These are phyloP conservation scores for Dynastes hyllus DNA, from an alignment of 2,888 invertebrate genomes.

Conservation along the genomic window DNA sequence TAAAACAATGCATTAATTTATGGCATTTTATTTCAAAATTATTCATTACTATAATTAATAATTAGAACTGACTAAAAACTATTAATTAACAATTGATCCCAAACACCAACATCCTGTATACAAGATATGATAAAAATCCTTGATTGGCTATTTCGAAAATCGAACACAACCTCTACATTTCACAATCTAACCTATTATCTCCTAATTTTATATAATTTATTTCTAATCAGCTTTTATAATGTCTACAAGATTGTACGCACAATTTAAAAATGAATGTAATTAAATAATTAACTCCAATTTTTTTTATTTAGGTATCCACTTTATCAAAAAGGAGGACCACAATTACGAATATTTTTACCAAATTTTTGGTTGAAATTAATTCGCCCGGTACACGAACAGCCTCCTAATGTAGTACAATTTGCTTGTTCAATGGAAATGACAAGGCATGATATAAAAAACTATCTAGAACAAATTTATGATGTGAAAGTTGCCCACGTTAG, in stretches of 20 bases:
- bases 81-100: no score
- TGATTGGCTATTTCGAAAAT: no score
- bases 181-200: no score
- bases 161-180: no score
- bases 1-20: no score
- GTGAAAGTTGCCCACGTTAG: slow-evolving; percentile 85
- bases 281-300: neutral
- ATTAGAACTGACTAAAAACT: no score
- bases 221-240: slow-evolving; percentile 39
- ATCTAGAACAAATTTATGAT: slow-evolving; percentile 96
- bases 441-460: slow-evolving; percentile 89
- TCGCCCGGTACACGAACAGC: slow-evolving; percentile 78
- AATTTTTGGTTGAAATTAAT: slow-evolving; percentile 98
- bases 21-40: no score
- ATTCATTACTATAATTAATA: no score
- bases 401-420: slow-evolving; percentile 89
- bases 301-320: slow-evolving; percentile 84
- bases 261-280: neutral
- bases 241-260: slow-evolving; percentile 59
- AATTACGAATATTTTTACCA: slow-evolving; percentile 92
- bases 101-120: no score
- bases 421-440: slow-evolving; percentile 97
- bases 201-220: no score
- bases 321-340: slow-evolving; percentile 95
- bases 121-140: no score